Evolutionary conservation across 2,797 vertebrate genomes (phyloP).

Genomic region (Varecia variegata): DNA sequence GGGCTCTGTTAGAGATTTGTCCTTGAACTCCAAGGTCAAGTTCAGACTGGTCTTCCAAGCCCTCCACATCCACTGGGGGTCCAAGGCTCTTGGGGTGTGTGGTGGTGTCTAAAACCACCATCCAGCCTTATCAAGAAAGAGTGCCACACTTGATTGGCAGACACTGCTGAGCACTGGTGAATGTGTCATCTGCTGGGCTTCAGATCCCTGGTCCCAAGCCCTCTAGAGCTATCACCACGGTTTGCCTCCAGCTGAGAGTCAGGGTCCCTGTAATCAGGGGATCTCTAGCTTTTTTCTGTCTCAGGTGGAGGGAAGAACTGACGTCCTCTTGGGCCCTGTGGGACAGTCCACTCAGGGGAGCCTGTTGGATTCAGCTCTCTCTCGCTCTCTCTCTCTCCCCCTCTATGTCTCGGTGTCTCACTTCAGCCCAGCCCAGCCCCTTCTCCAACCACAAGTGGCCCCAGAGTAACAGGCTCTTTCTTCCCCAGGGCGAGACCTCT

Average conservation of each 20-base stretch:
- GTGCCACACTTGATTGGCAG: neutral
- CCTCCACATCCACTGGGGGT: neutral
- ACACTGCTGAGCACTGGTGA: too few relatives aligned
- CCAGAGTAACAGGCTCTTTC: neutral
- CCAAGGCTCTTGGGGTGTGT: neutral
- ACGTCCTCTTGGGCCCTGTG: neutral
- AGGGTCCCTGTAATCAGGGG: neutral
- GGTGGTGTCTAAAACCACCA: neutral
- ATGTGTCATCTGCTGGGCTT: neutral
- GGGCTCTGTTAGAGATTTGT: neutral
- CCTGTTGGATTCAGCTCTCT: neutral
- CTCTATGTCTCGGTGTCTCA: neutral
- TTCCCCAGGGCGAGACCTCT: neutral
- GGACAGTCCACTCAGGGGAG: neutral
- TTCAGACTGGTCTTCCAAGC: neutral
- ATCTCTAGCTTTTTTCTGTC: neutral
- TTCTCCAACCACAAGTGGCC: neutral
- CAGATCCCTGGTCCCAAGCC: neutral
- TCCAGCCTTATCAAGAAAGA: neutral
- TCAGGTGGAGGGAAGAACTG: neutral
- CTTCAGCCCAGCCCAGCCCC: neutral
- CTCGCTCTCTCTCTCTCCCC: neutral
- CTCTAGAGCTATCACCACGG: neutral
- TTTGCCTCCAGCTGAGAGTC: neutral
- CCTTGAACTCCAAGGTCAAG: conserved; percentile 13